Evolutionary conservation across 2,113 vertebrate species (phyloP).

Genomic region (Bujurquina vittata): DNA sequence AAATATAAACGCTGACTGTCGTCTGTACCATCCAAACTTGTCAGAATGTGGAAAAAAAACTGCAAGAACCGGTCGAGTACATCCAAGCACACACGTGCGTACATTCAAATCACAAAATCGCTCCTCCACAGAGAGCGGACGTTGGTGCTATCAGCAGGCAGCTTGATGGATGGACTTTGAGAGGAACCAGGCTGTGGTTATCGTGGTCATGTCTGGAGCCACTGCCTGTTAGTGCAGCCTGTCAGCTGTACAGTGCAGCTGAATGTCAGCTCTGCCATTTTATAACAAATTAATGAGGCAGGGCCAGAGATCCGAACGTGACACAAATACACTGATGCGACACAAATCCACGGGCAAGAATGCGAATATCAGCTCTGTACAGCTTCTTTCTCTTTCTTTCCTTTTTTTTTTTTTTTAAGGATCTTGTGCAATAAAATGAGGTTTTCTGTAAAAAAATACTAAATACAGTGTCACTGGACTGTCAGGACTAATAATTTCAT

Average conservation of each 20-base stretch:
- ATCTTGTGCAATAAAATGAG: background rate
- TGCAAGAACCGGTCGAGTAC: background rate
- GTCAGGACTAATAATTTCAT: constrained; percentile 21
- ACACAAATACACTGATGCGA: constrained; percentile 41
- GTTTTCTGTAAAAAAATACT: background rate
- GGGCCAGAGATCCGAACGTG: constrained; percentile 42
- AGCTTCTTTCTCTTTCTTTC: no score
- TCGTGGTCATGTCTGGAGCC: constrained; percentile 73
- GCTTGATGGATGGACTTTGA: constrained; percentile 66
- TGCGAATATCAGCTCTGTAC: constrained; percentile 8
- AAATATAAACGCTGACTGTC: constrained; percentile 23
- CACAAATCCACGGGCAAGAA: constrained; percentile 17
- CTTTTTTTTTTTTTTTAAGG: background rate
- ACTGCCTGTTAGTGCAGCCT: constrained; percentile 73
- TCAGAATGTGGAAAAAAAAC: constrained; percentile 4
- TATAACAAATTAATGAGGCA: constrained; percentile 76
- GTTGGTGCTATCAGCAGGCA: constrained; percentile 28
- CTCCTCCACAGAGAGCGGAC: constrained; percentile 27
- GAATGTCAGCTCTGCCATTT: constrained; percentile 70
- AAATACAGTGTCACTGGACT: background rate
- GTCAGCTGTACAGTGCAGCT: constrained; percentile 64
- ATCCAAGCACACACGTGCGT: background rate
- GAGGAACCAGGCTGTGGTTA: constrained; percentile 68
- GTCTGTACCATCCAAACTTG: constrained; percentile 11
- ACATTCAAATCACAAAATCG: constrained; percentile 11